Evolutionary conservation across 2,888 invertebrate genomes (phyloP), one percentile per base, ranked within the genome.

Genomic region (Hoplodrina blanda): DNA sequence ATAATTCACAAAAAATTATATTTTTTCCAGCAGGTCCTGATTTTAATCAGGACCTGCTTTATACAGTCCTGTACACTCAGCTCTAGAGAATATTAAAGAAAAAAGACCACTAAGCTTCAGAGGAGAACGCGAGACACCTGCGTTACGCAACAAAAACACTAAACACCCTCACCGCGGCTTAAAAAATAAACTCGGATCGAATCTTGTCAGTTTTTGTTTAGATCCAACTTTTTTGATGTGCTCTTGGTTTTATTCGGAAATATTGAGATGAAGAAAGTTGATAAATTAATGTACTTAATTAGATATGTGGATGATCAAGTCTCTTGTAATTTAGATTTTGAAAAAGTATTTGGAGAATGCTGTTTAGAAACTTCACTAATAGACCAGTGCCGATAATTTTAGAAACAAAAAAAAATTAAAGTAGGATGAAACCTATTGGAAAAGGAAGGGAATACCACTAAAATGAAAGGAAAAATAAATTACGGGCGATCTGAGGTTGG

Each of bases 71-170:
- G 59, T 80, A 53, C 33, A 76, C 73, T 41, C 64, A 25, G 69
- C 65, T 17, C 52, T 65, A 68, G 10, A 19, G 60, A 49, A 62
- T 68, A 76, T 67, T 61, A 20, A 67, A 70, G 53, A 73, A 66
- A 60, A 89, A 89, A 83, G 84, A 72, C 19, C 49, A 78, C 68
- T 66, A 87, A 86, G 85, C 85, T 84, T 81, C 82, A 82, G 86
- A 89, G 86, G 88, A 90, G 87, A 88, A 90, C 84, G 79, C 81
- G 87, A 67, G 64, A 91, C 94, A 94, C 94, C 93, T 93, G 93
- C 91, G 92, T 92, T 94, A 94, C 93, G 91, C 93, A 88, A 88
- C 87, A 89, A 90, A 91, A 91, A 91, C 82, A 78, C 83, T 85
- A 87, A 88, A 89, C 83, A 89, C 86, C 82, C 74, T 77, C 65